Base-by-base conservation (phyloP, 2,888 invertebrate genomes). In the Eutolmus rufibarbis region DNA sequence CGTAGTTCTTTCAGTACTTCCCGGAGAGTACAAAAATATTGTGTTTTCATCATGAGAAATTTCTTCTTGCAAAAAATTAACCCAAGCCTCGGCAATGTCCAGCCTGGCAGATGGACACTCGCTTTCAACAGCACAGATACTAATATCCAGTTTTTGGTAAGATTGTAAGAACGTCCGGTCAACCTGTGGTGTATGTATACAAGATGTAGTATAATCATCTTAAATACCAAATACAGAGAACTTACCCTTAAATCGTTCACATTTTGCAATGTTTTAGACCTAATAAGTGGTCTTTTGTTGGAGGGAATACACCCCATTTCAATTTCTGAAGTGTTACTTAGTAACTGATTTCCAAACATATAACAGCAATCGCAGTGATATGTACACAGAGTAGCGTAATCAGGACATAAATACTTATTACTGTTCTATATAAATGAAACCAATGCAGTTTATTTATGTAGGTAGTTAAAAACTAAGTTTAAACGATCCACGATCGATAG, bases 41-140 rank as follows among this genome's bases (percentile, higher is more conserved):
- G 5, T 2, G 76, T 31, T 76, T 16, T 76, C n/a, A 76, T 76
- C 76, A 40, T 66, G 66, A 66, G 19, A 28, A 46, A 82, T 57
- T 12, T 82, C 82, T 31, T 89, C 87, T 88, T 91, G 90, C 28
- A 93, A 89, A 89, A 92, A 92, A 40, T 92, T 92, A 19, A 93
- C 89, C 92, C 92, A 93, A 4, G 92, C 92, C 74, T 92, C 92
- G 46, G 90, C 90, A 2, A 92, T 92, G 74, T 92, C 91, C 90
- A 92, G 88, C 5, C 92, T 90, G 8, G 93, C 92, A 9, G 92
- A 92, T 0, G 93, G 92, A 88, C 92, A 91, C 2, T 89, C 89
- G 76, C 90, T 90, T 88, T 93, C 93, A 87, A 92, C 31, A 86
- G 91, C 91, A 87, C 91, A 90, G 31, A 93, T 92, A 89, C 91